Conservation (phyloP, 1,140 invertebrate genomes). For the Thaumetopoea pityocampa region DNA sequence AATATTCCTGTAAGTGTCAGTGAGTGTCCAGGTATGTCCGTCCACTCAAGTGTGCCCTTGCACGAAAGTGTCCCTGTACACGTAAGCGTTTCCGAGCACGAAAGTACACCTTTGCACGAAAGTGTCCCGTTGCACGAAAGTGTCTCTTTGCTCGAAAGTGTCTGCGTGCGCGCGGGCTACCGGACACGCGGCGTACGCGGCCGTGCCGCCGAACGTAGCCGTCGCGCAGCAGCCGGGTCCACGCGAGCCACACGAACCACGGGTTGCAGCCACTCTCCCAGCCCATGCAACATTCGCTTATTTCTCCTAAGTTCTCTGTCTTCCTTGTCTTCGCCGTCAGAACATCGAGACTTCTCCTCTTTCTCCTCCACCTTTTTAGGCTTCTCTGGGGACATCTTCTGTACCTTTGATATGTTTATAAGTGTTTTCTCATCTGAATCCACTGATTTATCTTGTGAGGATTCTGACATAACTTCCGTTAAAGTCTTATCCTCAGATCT, state of each 20-base stretch:
- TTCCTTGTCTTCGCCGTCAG: constrained; percentile 41
- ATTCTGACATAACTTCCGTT: constrained; percentile 14
- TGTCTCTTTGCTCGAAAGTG: no score
- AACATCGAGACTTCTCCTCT: constrained; percentile 26
- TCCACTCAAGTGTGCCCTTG: no score
- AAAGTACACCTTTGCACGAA: no score
- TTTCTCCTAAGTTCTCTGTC: constrained; percentile 33
- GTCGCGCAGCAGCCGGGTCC: constrained; percentile 41
- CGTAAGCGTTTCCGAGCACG: no score
- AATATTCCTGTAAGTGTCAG: no score
- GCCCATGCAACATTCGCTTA: constrained; percentile 32
- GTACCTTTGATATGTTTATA: constrained; percentile 13
- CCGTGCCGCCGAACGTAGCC: constrained; percentile 49
- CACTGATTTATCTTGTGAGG: no score
- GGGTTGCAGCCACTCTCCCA: constrained; percentile 56
- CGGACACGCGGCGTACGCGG: constrained; percentile 32
- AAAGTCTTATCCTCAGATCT: constrained; percentile 24
- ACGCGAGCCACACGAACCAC: constrained; percentile 68
- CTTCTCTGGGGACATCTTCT: constrained; percentile 21
- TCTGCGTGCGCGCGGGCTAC: constrained; percentile 35
- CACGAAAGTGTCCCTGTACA: no score
- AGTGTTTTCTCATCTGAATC: no score
- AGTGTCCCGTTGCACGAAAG: no score
- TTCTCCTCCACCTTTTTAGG: constrained; percentile 22
- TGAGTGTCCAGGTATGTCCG: no score